Base-by-base conservation (phyloP, 2,113 vertebrate genomes). In the Romanogobio albipinnatus region DNA sequence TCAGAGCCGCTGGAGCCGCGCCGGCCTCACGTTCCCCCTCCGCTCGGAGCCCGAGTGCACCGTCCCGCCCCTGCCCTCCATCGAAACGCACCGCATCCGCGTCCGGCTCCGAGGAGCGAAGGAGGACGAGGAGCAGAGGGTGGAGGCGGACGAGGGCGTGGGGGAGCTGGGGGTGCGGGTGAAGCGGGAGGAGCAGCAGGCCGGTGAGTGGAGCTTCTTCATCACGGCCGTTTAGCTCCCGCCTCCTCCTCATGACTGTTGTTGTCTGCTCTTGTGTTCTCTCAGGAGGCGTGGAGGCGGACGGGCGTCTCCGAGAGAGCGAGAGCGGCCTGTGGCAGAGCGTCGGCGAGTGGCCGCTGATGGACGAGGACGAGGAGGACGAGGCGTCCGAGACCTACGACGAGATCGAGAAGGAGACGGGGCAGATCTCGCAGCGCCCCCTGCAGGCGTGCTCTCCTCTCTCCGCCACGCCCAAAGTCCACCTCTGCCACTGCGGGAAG, bases 401-500 rank as follows among this genome's bases (percentile, higher is more conserved):
- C 4, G 94, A 95, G 85, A 95, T 95, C 0, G 91, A 93, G 66
- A 94, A 96, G 4, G 92, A 92, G 26, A 94, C 94, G 0, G 94
- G 94, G 0, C 94, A 94, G 84, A 93, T 95, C 47, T 94, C 94
- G 83, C 94, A 93, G 91, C 91, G 94, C 86, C 92, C 94, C 19
- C 58, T 94, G 6, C 86, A 93, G 10, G n/a, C 84, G 58, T 93
- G 93, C 0, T 90, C 92, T 62, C 92, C 92, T 8, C 89, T 92
- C 14, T 86, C 92, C 1, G 91, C 92, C 9, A 87, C 92, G 64
- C 81, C 92, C 7, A 95, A 95, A 82, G 93, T 96, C 39, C 94
- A 95, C 64, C 94, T 94, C 88, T 96, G 95, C 89, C 95, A 95
- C 92, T 96, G 95, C 49, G 95, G 95, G 22, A 96, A 96, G 82